Evolutionary conservation across 2,888 invertebrate species (phyloP).

Genomic region (Aquatica leii): DNA sequence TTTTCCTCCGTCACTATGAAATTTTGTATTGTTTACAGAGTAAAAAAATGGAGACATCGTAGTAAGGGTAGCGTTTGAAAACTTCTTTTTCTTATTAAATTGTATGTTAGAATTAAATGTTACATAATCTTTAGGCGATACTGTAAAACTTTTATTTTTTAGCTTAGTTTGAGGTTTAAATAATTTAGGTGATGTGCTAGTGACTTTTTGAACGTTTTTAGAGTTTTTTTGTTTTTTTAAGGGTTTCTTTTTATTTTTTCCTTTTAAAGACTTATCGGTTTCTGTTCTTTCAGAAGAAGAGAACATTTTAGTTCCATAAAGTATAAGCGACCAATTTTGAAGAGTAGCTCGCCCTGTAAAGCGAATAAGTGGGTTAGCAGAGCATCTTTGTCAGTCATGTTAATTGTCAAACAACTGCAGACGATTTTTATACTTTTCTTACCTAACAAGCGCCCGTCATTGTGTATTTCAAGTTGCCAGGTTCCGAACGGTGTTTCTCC

Average conservation of each 20-base stretch:
- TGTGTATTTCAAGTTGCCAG: conserved; percentile 96
- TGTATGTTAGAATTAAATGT: conserved; percentile 42
- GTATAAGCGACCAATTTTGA: conserved; percentile 91
- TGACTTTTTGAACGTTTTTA: conserved; percentile 42
- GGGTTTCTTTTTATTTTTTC: conserved; percentile 65
- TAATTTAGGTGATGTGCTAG: conserved; percentile 42
- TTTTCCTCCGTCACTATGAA: conserved; percentile 52
- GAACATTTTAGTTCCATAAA: conserved; percentile 84
- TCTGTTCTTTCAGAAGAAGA: conserved; percentile 47
- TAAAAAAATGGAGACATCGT: conserved; percentile 47
- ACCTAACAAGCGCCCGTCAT: conserved; percentile 91
- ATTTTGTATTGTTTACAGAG: conserved; percentile 54
- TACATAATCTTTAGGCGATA: conserved; percentile 41
- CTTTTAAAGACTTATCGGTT: conserved; percentile 54
- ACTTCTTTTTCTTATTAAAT: conserved; percentile 36
- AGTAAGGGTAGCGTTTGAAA: conserved; percentile 18
- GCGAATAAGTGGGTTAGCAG: conserved; percentile 32
- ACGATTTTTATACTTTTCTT: conserved; percentile 39
- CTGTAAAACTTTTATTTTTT: conserved; percentile 48
- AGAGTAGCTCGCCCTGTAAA: conserved; percentile 83
- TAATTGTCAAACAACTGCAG: conserved; percentile 1
- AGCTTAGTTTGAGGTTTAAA: conserved; percentile 44
- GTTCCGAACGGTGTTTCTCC: conserved; percentile 93
- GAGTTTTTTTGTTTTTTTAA: conserved; percentile 56
- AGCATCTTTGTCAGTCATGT: conserved; percentile 4